These are phyloP conservation scores for Heliconius erato DNA, from an alignment of 2,888 invertebrate genomes.

Conservation along the genomic window DNA sequence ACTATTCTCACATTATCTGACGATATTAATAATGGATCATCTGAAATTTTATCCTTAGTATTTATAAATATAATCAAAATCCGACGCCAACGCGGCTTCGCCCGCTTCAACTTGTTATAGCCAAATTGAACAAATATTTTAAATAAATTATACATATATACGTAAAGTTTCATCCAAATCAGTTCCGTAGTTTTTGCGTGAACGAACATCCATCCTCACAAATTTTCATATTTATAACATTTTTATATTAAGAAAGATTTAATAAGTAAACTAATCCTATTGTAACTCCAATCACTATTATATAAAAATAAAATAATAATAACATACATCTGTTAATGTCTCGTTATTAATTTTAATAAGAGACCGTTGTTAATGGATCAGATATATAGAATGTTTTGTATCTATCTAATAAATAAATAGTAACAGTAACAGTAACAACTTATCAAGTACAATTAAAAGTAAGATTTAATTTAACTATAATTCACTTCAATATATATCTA, in stretches of 20 bases:
- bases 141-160: neutral
- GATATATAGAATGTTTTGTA: neutral
- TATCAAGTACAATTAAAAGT: neutral
- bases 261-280: too few species aligned
- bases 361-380: too few species aligned
- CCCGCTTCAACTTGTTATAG: neutral
- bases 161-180: neutral
- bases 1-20: constrained; percentile 84
- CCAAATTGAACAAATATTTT: neutral
- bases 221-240: neutral
- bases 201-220: neutral
- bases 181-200: neutral
- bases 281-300: too few species aligned
- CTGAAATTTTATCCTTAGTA: constrained; percentile 60
- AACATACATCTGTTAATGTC: too few species aligned
- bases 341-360: too few species aligned
- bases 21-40: constrained; percentile 68
- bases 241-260: too few species aligned
- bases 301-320: too few species aligned
- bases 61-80: neutral
- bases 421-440: neutral
- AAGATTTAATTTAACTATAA: neutral
- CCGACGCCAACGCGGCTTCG: neutral
- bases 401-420: neutral
- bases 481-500: neutral